Evolutionary conservation across 2,113 vertebrate genomes (phyloP).

Genomic region (Mobula hypostoma): DNA sequence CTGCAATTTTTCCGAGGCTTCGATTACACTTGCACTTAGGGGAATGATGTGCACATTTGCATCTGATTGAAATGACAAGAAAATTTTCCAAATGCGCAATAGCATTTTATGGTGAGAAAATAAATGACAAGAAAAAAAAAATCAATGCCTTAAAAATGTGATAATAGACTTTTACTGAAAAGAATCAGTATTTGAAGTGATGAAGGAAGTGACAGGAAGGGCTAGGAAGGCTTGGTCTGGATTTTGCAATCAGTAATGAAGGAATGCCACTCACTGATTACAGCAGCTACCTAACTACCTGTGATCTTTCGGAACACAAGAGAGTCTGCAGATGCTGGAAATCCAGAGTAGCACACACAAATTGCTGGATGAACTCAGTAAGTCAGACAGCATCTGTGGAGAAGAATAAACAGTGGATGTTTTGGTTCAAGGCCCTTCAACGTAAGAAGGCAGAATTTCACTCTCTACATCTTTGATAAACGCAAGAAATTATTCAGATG

Average conservation of each 20-base stretch:
- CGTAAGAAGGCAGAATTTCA: no score
- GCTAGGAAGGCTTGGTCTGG: neutral
- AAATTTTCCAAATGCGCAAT: conserved; percentile 1
- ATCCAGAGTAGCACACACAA: no score
- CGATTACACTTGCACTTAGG: conserved; percentile 19
- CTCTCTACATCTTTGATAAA: no score
- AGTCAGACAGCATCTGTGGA: no score
- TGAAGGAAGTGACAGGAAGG: neutral
- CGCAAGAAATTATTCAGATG: no score
- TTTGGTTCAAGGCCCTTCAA: no score
- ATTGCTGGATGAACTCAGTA: no score
- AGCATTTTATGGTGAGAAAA: neutral
- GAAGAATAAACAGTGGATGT: no score
- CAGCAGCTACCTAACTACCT: no score
- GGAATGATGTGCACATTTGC: neutral
- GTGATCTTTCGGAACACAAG: neutral
- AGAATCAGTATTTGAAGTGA: neutral
- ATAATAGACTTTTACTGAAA: conserved; percentile 27
- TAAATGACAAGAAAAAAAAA: conserved; percentile 13
- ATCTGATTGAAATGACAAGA: conserved; percentile 25
- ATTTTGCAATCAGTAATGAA: neutral
- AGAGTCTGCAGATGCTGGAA: no score
- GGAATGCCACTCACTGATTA: neutral
- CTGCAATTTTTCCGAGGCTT: neutral
- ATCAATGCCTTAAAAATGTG: neutral